Percentiles rank a stretch among this genome's conserved stretches.
Conservation (phyloP, 2,888 invertebrate species). For the Julus scanicus region DNA sequence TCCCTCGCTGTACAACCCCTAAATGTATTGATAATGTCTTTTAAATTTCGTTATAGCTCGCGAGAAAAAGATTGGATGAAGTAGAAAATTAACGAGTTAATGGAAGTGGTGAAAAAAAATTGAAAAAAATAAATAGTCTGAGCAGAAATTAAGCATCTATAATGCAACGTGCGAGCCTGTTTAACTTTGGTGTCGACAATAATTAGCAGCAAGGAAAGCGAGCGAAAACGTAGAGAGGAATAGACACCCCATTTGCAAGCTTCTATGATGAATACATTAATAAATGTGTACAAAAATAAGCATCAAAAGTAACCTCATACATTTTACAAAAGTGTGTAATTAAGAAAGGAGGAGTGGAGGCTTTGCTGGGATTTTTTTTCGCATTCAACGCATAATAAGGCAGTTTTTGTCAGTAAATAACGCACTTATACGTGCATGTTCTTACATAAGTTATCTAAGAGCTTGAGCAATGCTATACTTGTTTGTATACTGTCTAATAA, state of each 20-base stretch:
- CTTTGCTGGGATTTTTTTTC: neutral
- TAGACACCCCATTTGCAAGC: neutral
- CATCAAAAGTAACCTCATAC: slow-evolving; percentile 10
- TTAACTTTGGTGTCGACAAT: slow-evolving; percentile 19
- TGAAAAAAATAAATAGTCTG: slow-evolving; percentile 11
- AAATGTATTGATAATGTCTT: slow-evolving; percentile 19
- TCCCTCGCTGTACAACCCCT: slow-evolving; percentile 11
- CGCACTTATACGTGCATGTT: neutral
- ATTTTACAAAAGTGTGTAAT: slow-evolving; percentile 3
- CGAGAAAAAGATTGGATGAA: slow-evolving; percentile 19
- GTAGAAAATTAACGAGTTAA: slow-evolving; percentile 19
- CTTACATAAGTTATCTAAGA: neutral
- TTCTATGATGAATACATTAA: neutral
- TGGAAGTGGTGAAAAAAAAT: slow-evolving; percentile 19
- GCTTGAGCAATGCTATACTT: neutral
- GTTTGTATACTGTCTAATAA: too few relatives aligned
- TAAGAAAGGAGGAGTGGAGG: neutral
- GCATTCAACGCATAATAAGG: neutral
- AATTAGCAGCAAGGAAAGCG: neutral
- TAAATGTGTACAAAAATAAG: slow-evolving; percentile 11
- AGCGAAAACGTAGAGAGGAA: slow-evolving; percentile 11
- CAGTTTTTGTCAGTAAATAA: neutral
- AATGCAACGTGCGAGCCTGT: slow-evolving; percentile 19
- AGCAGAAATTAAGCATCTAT: slow-evolving; percentile 11
- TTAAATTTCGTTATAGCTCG: slow-evolving; percentile 19